Conservation (phyloP, 2,113 vertebrate genomes). For the Ailuropoda melanoleuca region DNA sequence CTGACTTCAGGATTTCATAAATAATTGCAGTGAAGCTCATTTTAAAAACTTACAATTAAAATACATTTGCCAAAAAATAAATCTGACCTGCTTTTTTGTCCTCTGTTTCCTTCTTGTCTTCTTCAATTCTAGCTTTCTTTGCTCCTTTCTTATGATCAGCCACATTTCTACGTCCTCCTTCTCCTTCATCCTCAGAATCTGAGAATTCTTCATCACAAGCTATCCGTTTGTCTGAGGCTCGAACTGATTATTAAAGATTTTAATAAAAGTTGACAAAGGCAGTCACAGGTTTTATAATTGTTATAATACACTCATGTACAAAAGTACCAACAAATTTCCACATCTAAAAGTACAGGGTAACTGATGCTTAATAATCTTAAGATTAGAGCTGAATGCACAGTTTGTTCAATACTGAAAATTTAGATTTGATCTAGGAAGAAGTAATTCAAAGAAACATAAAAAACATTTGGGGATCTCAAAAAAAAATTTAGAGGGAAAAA, state of each 20-base stretch:
- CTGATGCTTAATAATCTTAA: background rate
- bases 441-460: background rate
- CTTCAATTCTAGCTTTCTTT: conserved; percentile 92
- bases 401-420: conserved; percentile 6
- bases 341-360: background rate
- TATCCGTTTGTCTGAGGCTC: conserved; percentile 95
- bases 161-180: conserved; percentile 93
- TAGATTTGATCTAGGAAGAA: background rate
- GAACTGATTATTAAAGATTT: conserved; percentile 83
- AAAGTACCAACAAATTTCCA: background rate
- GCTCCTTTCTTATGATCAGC: conserved; percentile 93
- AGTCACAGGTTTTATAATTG: background rate
- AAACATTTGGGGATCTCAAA: background rate
- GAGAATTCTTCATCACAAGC: conserved; percentile 97
- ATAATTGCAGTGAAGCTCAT: background rate
- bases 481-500: background rate
- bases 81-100: conserved; percentile 92
- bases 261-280: background rate
- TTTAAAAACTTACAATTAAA: conserved; percentile 2
- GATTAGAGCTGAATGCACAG: background rate
- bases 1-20: background rate
- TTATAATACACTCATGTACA: background rate
- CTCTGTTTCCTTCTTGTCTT: conserved; percentile 93
- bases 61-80: background rate
- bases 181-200: conserved; percentile 95